Evolutionary conservation across 2,113 vertebrate species (phyloP).

Genomic region (Pelusios castaneus): DNA sequence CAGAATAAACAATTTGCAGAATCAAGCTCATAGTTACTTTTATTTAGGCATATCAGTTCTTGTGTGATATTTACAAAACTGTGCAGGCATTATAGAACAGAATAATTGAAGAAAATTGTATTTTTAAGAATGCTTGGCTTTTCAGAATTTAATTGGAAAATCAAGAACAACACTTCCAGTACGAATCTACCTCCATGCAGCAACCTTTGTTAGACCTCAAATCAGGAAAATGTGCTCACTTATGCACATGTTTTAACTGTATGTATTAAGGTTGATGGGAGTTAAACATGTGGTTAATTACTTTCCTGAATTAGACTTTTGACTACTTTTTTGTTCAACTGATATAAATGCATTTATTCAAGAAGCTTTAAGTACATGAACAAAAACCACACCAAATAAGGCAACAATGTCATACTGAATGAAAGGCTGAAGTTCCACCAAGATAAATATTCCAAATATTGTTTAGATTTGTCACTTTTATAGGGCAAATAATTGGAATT

Average conservation of each 20-base stretch:
- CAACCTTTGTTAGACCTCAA: background rate
- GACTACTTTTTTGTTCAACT: background rate
- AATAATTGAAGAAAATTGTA: fast-evolving
- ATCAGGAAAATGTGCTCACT: background rate
- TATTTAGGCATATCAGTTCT: background rate
- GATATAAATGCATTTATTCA: fast-evolving
- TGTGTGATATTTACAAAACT: background rate
- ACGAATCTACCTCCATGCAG: background rate
- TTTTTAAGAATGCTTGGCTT: background rate
- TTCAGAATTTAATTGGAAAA: background rate
- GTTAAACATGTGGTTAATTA: background rate
- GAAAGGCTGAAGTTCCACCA: background rate
- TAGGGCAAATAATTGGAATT: background rate
- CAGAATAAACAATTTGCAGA: background rate
- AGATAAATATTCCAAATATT: background rate
- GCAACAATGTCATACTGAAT: background rate
- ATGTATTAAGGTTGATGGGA: fast-evolving
- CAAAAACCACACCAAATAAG: background rate
- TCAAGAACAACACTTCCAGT: background rate
- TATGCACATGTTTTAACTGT: background rate
- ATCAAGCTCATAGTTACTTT: background rate
- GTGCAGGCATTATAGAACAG: background rate
- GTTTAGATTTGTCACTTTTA: background rate
- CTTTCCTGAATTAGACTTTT: background rate
- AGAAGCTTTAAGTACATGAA: background rate